Base-by-base conservation (phyloP, 2,888 invertebrate species). In the Dasysyrphus albostriatus region DNA sequence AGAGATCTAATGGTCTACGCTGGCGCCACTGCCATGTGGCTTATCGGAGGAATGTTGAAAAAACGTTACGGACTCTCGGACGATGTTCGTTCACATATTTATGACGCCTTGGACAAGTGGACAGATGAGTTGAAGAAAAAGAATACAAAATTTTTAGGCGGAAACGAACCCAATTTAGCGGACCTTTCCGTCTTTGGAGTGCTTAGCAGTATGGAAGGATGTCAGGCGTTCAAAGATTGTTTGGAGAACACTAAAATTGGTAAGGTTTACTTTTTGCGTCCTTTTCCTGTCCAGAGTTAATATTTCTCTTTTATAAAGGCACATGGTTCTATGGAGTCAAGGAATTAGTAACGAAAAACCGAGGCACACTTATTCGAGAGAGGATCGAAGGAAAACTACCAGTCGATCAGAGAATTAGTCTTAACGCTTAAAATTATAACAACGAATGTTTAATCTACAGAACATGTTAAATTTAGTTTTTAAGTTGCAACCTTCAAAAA, bases 11-110 rank as follows among this genome's bases (percentile, higher is more conserved):
- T 99, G 93, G 96, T 99, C 0, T 98, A 99, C 91, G 95, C 97
- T 0, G 99, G 99, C 5, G 98, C 99, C 0, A 93, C 95, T 6
- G 98, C 97, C 0, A 99, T 99, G 99, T 99, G 96, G 95, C 91
- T 97, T 39, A 96, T 99, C 88, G 96, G 97, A 0, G 98, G 98
- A 92, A 94, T 96, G 84, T 93, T 99, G 12, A 98, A 98, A 91
- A 96, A 95, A 90, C 96, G 97, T 87, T 96, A 99, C 91, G 94
- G 95, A 79, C 94, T 99, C 37, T 95, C 96, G 88, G 96, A 97
- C 24, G 97, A 99, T 91, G 98, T 98, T 0, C 94, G 99, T 3
- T 93, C 95, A 87, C 98, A 98, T 0, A 94, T 99, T 14, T 98
- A 98, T 92, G 97, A 98, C 79, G 97, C 98, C 61, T 96, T 97